Evolutionary conservation across 2,113 vertebrate species (phyloP).

Genomic region (Thamnaconus septentrionalis): DNA sequence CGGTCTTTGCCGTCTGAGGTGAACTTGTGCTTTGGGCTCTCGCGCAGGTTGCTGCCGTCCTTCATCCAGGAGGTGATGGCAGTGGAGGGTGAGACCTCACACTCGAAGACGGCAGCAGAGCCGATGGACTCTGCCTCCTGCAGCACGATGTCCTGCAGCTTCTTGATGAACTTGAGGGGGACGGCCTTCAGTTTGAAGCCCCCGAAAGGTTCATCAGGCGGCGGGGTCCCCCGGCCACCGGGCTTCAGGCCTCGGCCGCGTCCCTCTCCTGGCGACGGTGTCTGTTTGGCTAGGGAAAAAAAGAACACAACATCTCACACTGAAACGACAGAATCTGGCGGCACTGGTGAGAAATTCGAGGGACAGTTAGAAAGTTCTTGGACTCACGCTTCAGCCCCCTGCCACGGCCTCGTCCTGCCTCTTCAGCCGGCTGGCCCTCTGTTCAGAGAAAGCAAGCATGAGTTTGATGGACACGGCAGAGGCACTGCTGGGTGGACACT

Average conservation of each 20-base stretch:
- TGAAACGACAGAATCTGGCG: not conserved
- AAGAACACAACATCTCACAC: not conserved
- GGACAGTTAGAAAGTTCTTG: not conserved
- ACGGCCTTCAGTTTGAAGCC: slow-evolving; percentile 95
- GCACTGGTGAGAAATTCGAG: not conserved
- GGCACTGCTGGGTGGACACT: slow-evolving; percentile 15
- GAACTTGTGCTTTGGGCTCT: slow-evolving; percentile 95
- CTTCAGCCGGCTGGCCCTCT: slow-evolving; percentile 91
- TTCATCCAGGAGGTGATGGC: slow-evolving; percentile 95
- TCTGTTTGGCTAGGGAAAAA: slow-evolving; percentile 85
- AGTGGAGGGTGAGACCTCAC: slow-evolving; percentile 94
- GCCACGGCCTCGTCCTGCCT: slow-evolving; percentile 83
- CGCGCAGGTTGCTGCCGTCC: slow-evolving; percentile 90
- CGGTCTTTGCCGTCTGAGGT: slow-evolving; percentile 97
- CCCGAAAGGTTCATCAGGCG: slow-evolving; percentile 91
- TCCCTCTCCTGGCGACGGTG: slow-evolving; percentile 94
- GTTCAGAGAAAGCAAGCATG: slow-evolving; percentile 51
- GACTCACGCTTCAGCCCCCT: slow-evolving; percentile 86
- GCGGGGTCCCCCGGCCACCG: slow-evolving; percentile 85
- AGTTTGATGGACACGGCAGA: slow-evolving; percentile 3
- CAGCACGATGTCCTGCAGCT: slow-evolving; percentile 91
- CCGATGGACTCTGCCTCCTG: slow-evolving; percentile 94
- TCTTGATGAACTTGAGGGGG: slow-evolving; percentile 95
- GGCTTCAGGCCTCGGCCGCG: slow-evolving; percentile 85
- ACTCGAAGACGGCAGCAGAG: slow-evolving; percentile 93